Evolutionary conservation across 2,113 vertebrate species (phyloP), one percentile per base, ranked within the genome.

Genomic region (Peromyscus leucopus): DNA sequence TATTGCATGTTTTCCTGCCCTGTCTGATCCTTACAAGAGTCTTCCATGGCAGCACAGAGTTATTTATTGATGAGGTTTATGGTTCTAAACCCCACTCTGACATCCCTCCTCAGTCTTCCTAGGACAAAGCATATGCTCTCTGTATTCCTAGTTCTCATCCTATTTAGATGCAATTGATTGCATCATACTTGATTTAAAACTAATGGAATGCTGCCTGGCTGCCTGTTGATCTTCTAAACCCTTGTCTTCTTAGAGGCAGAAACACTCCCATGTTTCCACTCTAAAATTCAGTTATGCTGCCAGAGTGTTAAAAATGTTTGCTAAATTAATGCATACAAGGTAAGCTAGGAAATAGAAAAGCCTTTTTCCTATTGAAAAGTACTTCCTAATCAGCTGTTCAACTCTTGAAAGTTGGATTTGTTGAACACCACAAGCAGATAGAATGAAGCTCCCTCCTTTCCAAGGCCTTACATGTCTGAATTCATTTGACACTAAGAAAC

Each of bases 261-360:
- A 79, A 87, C 8, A 69, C 11, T 89, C 39, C 31, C 51, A 51
- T 51, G 8, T 51, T 51, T 78, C 80, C 55, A 51, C 1, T 65
- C n/a, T 19, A 86, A 79, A 19, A 85, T 71, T 36, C 67, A 10
- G 7, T 48, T 89, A 1, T 89, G 21, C 51, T 59, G 1, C 42
- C 89, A 19, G 7, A 76, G 1, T 65, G 5, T 65, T 90, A 71
- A 22, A 94, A 96, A 97, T 84, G 11, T 89, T 91, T 89, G n/a
- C 61, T 95, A 39, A 89, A 84, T 8, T 28, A 96, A 95, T 1
- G 78, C 7, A 48, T 63, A 85, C 91, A 90, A 83, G 15, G 79
- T 39, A 90, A 72, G 1, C 63, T 67, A 7, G 10, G 88, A 96
- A 86, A 85, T 21, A 87, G 22, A 71, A 86, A 93, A 76, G 2